Conservation (phyloP, 2,888 invertebrate species). For the Cotesia congregata region DNA sequence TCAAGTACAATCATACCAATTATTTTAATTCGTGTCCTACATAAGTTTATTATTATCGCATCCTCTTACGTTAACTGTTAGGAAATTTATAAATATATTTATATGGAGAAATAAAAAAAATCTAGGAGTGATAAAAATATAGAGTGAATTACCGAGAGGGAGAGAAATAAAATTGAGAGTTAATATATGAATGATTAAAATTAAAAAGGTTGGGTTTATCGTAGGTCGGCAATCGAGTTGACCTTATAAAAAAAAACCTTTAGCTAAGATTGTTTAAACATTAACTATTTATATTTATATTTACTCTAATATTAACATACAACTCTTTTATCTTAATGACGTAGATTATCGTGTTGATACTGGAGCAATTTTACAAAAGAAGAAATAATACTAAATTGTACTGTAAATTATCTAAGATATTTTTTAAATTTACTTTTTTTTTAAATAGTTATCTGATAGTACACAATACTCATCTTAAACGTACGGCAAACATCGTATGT, state of each 20-base stretch:
- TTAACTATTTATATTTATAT: background rate
- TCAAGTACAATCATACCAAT: constrained; percentile 17
- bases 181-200: background rate
- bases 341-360: background rate
- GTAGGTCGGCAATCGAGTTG: background rate
- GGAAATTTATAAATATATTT: background rate
- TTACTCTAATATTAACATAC: background rate
- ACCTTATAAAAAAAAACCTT: background rate
- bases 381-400: background rate
- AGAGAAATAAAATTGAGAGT: background rate
- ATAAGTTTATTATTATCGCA: constrained; percentile 1
- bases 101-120: background rate
- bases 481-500: background rate
- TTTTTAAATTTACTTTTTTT: background rate
- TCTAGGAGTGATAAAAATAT: background rate
- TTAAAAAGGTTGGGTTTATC: background rate
- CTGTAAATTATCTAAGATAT: background rate
- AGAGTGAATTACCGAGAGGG: background rate
- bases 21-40: constrained; percentile 4
- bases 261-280: background rate
- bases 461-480: background rate
- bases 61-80: background rate
- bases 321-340: background rate
- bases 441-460: background rate
- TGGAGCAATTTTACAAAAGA: background rate